phyloP scores from a whole-genome alignment of 2,113 vertebrate genomes.

The Zootoca vivipara region DNA sequence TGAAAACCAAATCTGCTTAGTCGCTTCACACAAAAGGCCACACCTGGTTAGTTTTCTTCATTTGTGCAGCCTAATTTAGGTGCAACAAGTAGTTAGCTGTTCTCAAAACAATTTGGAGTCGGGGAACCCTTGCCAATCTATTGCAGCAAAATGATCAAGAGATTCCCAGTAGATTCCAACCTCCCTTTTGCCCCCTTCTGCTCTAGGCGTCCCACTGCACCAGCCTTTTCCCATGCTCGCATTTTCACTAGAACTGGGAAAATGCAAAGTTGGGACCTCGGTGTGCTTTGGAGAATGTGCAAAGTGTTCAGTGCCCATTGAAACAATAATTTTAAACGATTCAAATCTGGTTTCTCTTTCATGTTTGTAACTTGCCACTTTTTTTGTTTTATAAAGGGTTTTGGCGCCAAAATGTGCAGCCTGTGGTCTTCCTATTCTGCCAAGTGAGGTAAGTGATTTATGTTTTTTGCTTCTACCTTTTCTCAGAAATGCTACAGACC shows the following conservation, averaged over 20 bases:
- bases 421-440: conserved; percentile 92
- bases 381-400: conserved; percentile 76
- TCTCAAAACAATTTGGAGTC: too few relatives aligned
- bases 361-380: conserved; percentile 29
- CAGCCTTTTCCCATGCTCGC: neutral
- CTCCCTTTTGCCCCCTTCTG: too few relatives aligned
- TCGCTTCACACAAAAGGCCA: too few relatives aligned
- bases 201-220: neutral
- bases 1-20: too few relatives aligned
- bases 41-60: too few relatives aligned
- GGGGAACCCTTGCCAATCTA: too few relatives aligned
- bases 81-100: too few relatives aligned
- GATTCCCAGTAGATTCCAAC: too few relatives aligned
- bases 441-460: conserved; percentile 85
- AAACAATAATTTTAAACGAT: too few relatives aligned
- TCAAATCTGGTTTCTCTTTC: neutral
- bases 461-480: conserved; percentile 3
- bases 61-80: too few relatives aligned
- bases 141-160: too few relatives aligned
- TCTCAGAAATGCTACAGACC: neutral
- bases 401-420: conserved; percentile 95
- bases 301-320: neutral
- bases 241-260: neutral
- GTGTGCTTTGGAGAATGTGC: neutral
- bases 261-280: too few relatives aligned